phyloP scores from a whole-genome alignment of 2,888 invertebrate genomes.

The Agriotes lineatus region DNA sequence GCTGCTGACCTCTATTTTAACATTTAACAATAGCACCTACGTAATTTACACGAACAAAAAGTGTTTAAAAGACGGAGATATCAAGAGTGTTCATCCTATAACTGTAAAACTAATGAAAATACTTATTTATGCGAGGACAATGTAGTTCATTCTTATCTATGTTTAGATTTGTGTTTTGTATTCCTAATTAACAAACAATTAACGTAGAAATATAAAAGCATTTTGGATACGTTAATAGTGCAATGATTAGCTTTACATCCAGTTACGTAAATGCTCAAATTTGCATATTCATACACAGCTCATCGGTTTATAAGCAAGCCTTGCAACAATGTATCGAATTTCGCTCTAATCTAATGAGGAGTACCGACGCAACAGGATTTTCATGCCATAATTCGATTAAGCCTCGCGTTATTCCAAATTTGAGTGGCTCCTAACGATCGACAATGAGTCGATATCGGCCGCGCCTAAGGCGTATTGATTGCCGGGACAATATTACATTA shows the following conservation, averaged over 20 bases:
- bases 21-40: no score
- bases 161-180: no score
- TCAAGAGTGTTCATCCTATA: no score
- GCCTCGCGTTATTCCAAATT: background rate
- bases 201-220: no score
- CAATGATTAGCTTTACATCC: background rate
- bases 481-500: conserved; percentile 19
- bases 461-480: conserved; percentile 18
- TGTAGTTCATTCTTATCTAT: no score
- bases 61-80: no score
- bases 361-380: background rate
- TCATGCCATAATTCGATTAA: background rate
- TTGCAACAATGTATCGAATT: background rate
- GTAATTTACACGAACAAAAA: no score
- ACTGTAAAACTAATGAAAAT: no score
- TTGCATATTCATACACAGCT: conserved; percentile 10
- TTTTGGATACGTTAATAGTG: no score
- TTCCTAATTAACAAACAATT: no score
- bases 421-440: background rate
- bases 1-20: no score
- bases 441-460: background rate
- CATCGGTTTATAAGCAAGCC: background rate
- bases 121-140: no score
- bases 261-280: conserved; percentile 5
- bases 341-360: background rate